Evolutionary conservation across 2,888 invertebrate species (phyloP).

Genomic region (Apomyelois bistriatella): DNA sequence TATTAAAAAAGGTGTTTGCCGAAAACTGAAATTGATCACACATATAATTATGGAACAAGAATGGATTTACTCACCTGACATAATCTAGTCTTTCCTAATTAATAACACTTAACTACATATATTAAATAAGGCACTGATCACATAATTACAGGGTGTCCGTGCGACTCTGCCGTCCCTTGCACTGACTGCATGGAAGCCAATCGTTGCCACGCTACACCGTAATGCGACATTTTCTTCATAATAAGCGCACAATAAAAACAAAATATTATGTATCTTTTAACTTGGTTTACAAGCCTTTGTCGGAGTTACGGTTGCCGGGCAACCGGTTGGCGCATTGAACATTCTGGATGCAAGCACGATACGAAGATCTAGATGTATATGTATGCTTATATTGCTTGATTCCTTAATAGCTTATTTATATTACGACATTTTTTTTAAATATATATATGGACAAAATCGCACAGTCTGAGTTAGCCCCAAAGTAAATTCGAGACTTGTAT

Average conservation of each 20-base stretch:
- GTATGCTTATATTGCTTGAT: too few relatives aligned
- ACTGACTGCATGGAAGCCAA: slow-evolving; percentile 27
- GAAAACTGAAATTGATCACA: too few relatives aligned
- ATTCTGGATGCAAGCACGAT: too few relatives aligned
- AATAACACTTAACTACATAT: neutral
- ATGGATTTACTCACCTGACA: slow-evolving; percentile 11
- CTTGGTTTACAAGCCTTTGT: slow-evolving; percentile 35
- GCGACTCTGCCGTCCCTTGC: neutral
- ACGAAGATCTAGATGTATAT: too few relatives aligned
- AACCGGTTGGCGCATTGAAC: too few relatives aligned
- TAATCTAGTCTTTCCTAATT: neutral
- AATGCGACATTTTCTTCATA: slow-evolving; percentile 60
- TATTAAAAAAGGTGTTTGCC: too few relatives aligned
- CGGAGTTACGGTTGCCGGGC: slow-evolving; percentile 46
- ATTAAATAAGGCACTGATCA: neutral
- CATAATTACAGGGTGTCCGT: neutral
- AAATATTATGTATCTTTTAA: slow-evolving; percentile 34
- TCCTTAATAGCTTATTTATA: too few relatives aligned
- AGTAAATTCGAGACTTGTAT: too few relatives aligned
- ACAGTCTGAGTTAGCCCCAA: too few relatives aligned
- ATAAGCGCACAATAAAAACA: slow-evolving; percentile 49
- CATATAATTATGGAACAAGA: too few relatives aligned
- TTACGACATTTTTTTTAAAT: too few relatives aligned
- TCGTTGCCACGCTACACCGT: slow-evolving; percentile 65
- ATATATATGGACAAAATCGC: too few relatives aligned